A percentile compares a stretch with the other conserved stretches of the same genome.
These are phyloP conservation scores for Rhyzopertha dominica DNA, from an alignment of 1,140 invertebrate genomes.

Conservation along the genomic window DNA sequence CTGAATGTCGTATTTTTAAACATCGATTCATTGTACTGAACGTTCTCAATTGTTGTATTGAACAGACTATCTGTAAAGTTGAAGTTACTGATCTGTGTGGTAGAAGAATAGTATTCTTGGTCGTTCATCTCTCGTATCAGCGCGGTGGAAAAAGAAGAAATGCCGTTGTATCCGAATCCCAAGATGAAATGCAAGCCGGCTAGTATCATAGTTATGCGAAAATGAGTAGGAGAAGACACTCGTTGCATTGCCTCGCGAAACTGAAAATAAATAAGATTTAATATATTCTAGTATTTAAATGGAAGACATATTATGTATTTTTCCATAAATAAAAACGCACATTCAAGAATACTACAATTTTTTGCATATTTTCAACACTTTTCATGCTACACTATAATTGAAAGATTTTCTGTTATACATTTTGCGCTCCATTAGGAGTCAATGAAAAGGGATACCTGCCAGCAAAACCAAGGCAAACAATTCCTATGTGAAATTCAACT, in stretches of 20 bases:
- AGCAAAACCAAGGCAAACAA: no score
- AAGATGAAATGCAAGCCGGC: conserved; percentile 38
- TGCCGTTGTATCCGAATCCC: conserved; percentile 38
- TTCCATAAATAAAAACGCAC: no score
- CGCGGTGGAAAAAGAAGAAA: conserved; percentile 33
- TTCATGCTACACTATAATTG: no score
- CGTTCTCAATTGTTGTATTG: conserved; percentile 48
- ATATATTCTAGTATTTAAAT: no score
- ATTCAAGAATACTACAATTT: no score
- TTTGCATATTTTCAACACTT: no score
- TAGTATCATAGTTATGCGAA: conserved; percentile 45
- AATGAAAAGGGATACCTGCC: no score
- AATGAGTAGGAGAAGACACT: conserved; percentile 36
- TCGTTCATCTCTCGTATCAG: conserved; percentile 35
- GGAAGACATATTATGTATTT: no score
- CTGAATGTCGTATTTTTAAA: conserved; percentile 47
- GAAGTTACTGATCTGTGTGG: conserved; percentile 26
- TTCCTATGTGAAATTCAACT: no score
- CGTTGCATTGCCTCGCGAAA: conserved; percentile 30
- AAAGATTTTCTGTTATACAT: no score
- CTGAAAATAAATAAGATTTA: conserved; percentile 23
- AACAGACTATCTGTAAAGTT: conserved; percentile 38
- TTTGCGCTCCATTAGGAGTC: no score
- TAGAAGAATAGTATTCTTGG: conserved; percentile 43
- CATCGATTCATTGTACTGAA: conserved; percentile 44